Evolutionary conservation across 2,797 vertebrate species (phyloP).

Genomic region (Pteropus rufus): DNA sequence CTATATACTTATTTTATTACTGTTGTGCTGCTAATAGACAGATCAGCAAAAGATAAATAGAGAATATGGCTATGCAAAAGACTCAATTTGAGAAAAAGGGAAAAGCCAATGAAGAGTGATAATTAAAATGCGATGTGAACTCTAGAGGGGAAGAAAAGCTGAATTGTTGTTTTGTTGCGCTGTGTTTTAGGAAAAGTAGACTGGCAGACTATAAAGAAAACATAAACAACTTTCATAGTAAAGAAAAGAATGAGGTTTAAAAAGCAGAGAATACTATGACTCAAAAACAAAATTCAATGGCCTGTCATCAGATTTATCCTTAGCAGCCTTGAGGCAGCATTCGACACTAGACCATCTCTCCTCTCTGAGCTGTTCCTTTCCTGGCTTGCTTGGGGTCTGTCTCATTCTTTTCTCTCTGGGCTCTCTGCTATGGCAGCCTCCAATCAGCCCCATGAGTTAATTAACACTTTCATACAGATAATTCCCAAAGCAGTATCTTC

Average conservation of each 20-base stretch:
- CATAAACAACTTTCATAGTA: not conserved
- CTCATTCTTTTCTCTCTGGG: not conserved
- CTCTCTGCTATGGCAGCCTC: not conserved
- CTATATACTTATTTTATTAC: not conserved
- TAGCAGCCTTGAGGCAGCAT: not conserved
- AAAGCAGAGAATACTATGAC: not conserved
- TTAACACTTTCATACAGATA: conserved; percentile 42
- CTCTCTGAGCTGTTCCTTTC: not conserved
- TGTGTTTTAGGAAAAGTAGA: not conserved
- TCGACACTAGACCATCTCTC: not conserved
- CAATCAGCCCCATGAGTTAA: conserved; percentile 28
- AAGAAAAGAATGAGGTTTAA: not conserved
- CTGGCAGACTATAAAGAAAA: not conserved
- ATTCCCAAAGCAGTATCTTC: conserved; percentile 33
- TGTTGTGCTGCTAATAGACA: not conserved
- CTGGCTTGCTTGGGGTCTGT: not conserved
- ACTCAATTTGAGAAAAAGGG: not conserved
- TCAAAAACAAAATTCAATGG: not conserved
- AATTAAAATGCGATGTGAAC: not conserved
- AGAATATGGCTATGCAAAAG: not conserved
- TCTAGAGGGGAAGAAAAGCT: not conserved
- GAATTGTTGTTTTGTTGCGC: not conserved
- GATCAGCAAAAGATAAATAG: not conserved
- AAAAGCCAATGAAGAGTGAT: not conserved
- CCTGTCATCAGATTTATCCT: not conserved